These are phyloP conservation scores for Tilapia sparmanii DNA, from an alignment of 2,113 vertebrate genomes.

Conservation along the genomic window DNA sequence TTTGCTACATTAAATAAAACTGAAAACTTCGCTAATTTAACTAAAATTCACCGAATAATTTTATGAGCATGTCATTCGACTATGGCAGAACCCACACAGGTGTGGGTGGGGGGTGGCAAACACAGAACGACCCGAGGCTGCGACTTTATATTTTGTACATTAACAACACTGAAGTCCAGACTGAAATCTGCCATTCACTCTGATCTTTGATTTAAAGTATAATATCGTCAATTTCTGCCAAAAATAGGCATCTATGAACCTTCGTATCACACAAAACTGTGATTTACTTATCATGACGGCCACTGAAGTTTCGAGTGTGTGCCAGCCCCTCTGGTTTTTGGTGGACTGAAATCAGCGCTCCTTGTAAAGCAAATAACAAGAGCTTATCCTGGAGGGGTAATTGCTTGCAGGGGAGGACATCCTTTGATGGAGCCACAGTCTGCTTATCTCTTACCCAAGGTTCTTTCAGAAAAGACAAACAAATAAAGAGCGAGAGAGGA, in stretches of 20 bases:
- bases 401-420: slow-evolving; percentile 58
- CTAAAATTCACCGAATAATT: neutral
- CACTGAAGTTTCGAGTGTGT: neutral
- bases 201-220: neutral
- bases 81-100: neutral
- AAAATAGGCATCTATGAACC: neutral
- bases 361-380: slow-evolving; percentile 18
- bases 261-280: neutral
- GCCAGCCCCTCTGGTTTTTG: neutral
- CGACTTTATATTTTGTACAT: neutral
- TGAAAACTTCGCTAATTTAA: neutral
- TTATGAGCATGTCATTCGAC: neutral
- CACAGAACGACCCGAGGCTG: neutral
- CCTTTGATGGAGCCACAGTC: slow-evolving; percentile 39
- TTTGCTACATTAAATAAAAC: neutral
- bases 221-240: neutral
- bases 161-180: neutral
- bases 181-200: neutral
- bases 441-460: slow-evolving; percentile 52
- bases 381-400: slow-evolving; percentile 59
- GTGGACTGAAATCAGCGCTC: neutral
- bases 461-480: slow-evolving; percentile 15
- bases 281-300: neutral
- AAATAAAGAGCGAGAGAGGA: neutral
- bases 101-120: neutral